These are phyloP conservation scores for Encarsia formosa DNA, from an alignment of 2,888 invertebrate species.

Conservation along the genomic window DNA sequence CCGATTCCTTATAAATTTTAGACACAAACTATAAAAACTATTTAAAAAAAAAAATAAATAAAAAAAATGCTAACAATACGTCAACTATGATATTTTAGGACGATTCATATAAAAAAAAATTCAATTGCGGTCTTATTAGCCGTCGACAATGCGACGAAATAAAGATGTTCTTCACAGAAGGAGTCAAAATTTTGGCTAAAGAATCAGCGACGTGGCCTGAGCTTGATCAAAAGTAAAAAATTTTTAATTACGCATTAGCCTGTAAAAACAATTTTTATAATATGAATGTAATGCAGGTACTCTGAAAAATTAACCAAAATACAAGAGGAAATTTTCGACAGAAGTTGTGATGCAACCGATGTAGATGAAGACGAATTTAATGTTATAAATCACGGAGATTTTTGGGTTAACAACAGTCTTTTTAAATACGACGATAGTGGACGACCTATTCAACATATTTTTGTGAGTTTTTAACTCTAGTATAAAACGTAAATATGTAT, in stretches of 20 bases:
- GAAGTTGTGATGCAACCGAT: conserved; percentile 6
- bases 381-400: conserved; percentile 46
- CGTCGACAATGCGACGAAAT: conserved; percentile 23
- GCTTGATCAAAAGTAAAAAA: conserved; percentile 31
- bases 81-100: too few relatives aligned
- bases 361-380: conserved; percentile 35
- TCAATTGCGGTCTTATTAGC: conserved; percentile 35
- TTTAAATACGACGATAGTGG: conserved; percentile 40
- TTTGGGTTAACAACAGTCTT: conserved; percentile 47
- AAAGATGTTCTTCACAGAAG: conserved; percentile 28
- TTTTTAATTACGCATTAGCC: background rate
- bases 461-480: conserved; percentile 41
- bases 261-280: background rate
- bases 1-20: too few relatives aligned
- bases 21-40: too few relatives aligned
- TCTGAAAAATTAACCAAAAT: conserved; percentile 33
- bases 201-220: conserved; percentile 37
- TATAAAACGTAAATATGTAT: too few relatives aligned
- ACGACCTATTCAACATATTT: conserved; percentile 38
- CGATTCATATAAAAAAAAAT: too few relatives aligned
- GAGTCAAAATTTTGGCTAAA: conserved; percentile 25
- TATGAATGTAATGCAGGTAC: conserved; percentile 27
- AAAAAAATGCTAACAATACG: too few relatives aligned
- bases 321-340: conserved; percentile 16
- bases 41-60: too few relatives aligned